These are phyloP conservation scores for Caenorhabditis wallacei DNA, from an alignment of 2,888 invertebrate genomes.

Conservation along the genomic window DNA sequence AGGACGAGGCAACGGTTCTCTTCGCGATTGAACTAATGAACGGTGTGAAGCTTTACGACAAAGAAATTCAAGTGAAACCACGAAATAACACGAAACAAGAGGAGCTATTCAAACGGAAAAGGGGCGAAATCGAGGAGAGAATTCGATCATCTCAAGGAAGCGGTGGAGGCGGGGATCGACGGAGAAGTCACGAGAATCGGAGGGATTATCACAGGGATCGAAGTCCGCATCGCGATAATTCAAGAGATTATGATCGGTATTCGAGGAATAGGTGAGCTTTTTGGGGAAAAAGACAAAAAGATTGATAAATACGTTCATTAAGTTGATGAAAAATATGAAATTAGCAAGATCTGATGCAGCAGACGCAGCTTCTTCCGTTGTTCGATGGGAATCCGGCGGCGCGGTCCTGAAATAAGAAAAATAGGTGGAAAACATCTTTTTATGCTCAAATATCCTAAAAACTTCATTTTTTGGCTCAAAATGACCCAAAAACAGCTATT, in stretches of 20 bases:
- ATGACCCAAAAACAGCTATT: background rate
- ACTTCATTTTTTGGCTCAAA: background rate
- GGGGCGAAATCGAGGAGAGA: constrained; percentile 39
- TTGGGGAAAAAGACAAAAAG: background rate
- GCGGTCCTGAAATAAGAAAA: constrained; percentile 29
- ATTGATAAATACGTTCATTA: too few relatives aligned
- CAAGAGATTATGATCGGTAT: background rate
- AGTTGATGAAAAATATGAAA: too few relatives aligned
- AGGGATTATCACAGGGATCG: constrained; percentile 5
- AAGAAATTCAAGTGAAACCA: constrained; percentile 71
- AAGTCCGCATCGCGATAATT: too few relatives aligned
- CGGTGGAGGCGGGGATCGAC: background rate
- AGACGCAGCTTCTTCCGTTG: constrained; percentile 58
- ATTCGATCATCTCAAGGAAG: background rate
- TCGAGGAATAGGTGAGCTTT: constrained; percentile 3
- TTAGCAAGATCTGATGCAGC: constrained; percentile 53
- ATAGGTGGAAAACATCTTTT: background rate
- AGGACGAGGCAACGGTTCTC: constrained; percentile 73
- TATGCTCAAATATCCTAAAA: background rate
- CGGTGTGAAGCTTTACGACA: constrained; percentile 68
- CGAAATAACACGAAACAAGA: constrained; percentile 67
- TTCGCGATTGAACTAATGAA: constrained; percentile 77
- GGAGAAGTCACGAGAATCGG: background rate
- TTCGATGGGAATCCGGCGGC: constrained; percentile 60
- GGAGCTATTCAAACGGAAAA: constrained; percentile 1